A percentile compares a stretch with the other conserved stretches of the same genome.
Conservation (phyloP, 2,797 vertebrate genomes). For the Gymnocypris eckloni region DNA sequence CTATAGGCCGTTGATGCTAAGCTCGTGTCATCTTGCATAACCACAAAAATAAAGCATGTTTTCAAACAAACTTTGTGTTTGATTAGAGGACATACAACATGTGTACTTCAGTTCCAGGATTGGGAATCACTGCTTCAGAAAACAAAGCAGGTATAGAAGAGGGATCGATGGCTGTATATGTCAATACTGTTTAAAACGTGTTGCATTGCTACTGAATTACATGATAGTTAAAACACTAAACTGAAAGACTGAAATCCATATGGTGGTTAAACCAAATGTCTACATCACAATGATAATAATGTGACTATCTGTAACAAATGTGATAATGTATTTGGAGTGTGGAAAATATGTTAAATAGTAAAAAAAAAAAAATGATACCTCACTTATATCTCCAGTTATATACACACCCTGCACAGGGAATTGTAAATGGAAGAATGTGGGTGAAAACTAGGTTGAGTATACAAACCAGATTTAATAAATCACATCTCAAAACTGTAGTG, state of each 20-base stretch:
- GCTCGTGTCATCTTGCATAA: too few species aligned
- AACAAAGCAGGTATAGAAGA: neutral
- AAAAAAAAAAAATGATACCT: too few species aligned
- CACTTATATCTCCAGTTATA: neutral
- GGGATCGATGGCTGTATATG: neutral
- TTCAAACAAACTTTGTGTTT: neutral
- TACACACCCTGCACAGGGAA: neutral
- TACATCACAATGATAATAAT: neutral
- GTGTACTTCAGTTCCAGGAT: too few species aligned
- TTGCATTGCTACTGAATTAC: neutral
- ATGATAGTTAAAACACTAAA: neutral
- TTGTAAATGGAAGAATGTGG: neutral
- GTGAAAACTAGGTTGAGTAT: neutral
- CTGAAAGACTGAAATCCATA: neutral
- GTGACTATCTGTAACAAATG: neutral
- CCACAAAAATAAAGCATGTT: neutral
- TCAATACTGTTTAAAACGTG: neutral
- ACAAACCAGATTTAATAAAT: neutral
- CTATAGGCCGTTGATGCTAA: neutral
- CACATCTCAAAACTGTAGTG: neutral
- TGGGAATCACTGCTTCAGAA: neutral
- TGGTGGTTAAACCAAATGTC: neutral
- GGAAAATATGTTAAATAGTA: neutral
- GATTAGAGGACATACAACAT: too few species aligned
- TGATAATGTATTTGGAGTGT: neutral